A percentile compares a stretch with the other conserved stretches of the same genome.
Evolutionary conservation across 2,888 invertebrate genomes (phyloP).

Genomic region (Dryobota labecula): DNA sequence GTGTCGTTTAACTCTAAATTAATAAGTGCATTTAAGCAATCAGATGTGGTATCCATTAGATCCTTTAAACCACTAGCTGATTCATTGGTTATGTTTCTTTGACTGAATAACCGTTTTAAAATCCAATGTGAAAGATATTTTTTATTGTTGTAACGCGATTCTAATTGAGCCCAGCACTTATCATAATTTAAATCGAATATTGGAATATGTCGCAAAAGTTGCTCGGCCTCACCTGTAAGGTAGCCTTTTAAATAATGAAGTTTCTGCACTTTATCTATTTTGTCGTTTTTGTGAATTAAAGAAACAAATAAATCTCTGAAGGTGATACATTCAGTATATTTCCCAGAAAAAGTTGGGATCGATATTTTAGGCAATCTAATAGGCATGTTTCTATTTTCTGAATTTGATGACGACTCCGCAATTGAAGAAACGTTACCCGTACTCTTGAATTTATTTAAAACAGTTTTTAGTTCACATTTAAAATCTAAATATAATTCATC

Average conservation of each 20-base stretch:
- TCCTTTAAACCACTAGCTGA: no score
- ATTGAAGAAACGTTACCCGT: not conserved
- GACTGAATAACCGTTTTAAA: not conserved
- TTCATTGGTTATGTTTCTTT: no score
- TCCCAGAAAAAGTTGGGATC: not conserved
- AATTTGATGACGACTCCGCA: not conserved
- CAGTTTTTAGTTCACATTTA: not conserved
- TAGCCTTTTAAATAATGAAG: not conserved
- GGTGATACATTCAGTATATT: not conserved
- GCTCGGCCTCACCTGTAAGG: constrained; percentile 1
- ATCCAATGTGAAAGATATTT: constrained; percentile 1
- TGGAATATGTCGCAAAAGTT: not conserved
- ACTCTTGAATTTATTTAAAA: not conserved
- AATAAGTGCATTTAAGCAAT: no score
- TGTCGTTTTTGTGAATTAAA: constrained; percentile 2
- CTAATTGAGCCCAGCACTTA: not conserved
- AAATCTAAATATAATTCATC: not conserved
- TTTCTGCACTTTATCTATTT: not conserved
- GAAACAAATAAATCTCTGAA: not conserved
- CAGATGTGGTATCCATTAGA: no score
- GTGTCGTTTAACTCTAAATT: not conserved
- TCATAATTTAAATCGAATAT: not conserved
- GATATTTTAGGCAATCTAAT: not conserved
- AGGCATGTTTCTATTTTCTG: not conserved
- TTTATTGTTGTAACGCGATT: not conserved